Evolutionary conservation across 2,113 vertebrate genomes (phyloP), one percentile per base, ranked within the genome.

Genomic region (Bos taurus): DNA sequence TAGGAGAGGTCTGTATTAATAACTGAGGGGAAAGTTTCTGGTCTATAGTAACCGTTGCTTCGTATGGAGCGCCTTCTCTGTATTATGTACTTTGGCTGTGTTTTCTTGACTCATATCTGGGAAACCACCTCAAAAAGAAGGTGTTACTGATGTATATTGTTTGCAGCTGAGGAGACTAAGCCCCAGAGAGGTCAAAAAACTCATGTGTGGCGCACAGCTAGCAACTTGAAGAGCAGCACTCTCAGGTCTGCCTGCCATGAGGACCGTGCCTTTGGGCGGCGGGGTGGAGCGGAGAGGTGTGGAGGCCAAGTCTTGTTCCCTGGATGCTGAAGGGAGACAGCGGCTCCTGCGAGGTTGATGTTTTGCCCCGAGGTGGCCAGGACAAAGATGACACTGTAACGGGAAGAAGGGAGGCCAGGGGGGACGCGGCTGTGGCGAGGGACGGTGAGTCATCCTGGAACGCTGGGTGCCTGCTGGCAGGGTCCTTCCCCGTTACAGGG

Each of bases 121-220:
- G 21, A 54, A 95, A 56, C 2, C 16, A 56, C 78, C 67, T 77
- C 90, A 56, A 7, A 46, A 92, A 77, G 54, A 21, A 89, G 54
- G 19, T 16, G 25, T 81, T 81, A 46, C 33, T 52, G 28, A 81
- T 30, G 15, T 54, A 26, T 40, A 23, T 59, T 78, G 5, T 97
- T 90, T 88, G 25, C 59, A 50, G 57, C 74, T 48, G 57, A 93
- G 84, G 52, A 95, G 25, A 28, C 28, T 17, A n/a, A 50, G 81
- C 64, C 74, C 85, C 54, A 12, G 54, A 50, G 81, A 93, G 8
- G 43, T 57, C 59, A 30, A 80, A 40, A 89, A 21, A 46, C 67
- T 23, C 28, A 4, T 0, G 0, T 59, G 4, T 5, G 48, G 48
- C 4, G 13, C 21, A 16, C 46, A 57, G 46, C n/a, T 28, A 9